A percentile compares a stretch with the other conserved stretches of the same genome.
These are phyloP conservation scores for Sesamia nonagrioides DNA, from an alignment of 1,140 invertebrate species.

Conservation along the genomic window DNA sequence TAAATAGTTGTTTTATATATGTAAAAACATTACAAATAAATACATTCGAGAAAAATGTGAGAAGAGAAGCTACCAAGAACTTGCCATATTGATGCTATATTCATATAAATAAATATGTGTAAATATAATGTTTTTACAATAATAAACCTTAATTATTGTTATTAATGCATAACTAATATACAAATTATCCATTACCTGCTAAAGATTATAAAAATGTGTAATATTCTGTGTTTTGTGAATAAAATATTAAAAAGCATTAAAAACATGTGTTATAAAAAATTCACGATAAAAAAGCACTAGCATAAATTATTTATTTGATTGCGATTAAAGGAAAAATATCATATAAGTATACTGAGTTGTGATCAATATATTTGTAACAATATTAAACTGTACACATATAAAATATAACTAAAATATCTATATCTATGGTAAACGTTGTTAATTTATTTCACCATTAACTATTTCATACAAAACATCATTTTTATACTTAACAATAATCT, in stretches of 20 bases:
- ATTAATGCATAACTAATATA: no score
- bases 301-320: neutral
- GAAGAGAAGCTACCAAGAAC: neutral
- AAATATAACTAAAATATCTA: neutral
- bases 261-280: neutral
- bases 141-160: no score
- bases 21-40: neutral
- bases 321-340: neutral
- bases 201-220: no score
- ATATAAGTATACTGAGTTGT: neutral
- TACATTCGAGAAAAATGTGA: neutral
- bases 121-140: no score
- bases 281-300: neutral
- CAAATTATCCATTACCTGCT: no score
- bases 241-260: neutral
- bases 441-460: neutral
- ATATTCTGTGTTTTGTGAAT: neutral
- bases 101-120: no score
- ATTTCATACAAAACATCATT: neutral
- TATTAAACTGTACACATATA: neutral
- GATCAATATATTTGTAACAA: neutral
- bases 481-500: neutral
- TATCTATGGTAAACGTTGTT: neutral
- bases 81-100: no score
- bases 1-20: slow-evolving; percentile 1